Conservation (phyloP, 2,888 invertebrate genomes). For the Xestia ashworthii region DNA sequence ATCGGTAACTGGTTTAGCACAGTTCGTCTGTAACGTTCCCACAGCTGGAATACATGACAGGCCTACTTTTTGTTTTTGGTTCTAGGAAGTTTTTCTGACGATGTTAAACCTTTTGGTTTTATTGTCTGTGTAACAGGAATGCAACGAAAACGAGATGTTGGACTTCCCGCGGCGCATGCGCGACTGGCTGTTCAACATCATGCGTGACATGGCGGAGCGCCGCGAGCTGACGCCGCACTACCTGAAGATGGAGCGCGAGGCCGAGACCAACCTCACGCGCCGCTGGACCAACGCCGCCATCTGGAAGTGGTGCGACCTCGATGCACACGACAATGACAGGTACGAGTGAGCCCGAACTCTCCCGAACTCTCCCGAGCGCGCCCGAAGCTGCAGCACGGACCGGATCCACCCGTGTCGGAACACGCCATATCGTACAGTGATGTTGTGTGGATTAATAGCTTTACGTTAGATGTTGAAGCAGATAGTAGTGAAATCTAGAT, state of each 20-base stretch:
- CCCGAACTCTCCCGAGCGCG: too few species aligned
- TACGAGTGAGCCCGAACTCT: conserved; percentile 67
- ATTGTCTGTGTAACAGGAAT: conserved; percentile 86
- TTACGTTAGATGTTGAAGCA: not conserved
- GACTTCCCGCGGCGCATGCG: conserved; percentile 99
- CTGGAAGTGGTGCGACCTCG: conserved; percentile 99
- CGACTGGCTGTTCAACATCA: conserved; percentile 99
- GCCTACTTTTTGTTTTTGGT: not conserved
- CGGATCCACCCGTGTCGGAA: not conserved
- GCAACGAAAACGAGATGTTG: conserved; percentile 95
- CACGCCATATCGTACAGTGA: not conserved
- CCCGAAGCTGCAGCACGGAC: not conserved
- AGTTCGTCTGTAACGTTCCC: not conserved
- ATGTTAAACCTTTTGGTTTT: not conserved
- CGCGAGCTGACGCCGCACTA: conserved; percentile 96
- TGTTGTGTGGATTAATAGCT: too few species aligned
- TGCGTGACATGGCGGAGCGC: conserved; percentile 98
- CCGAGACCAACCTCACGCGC: conserved; percentile 95
- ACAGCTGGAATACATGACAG: not conserved
- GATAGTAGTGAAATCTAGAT: not conserved
- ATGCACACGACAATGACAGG: conserved; percentile 97
- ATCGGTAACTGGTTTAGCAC: not conserved
- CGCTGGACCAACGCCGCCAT: conserved; percentile 98
- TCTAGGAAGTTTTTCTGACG: not conserved
- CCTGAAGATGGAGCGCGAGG: conserved; percentile 96